phyloP scores from a whole-genome alignment of 2,888 invertebrate genomes.

The Taenaris catops region DNA sequence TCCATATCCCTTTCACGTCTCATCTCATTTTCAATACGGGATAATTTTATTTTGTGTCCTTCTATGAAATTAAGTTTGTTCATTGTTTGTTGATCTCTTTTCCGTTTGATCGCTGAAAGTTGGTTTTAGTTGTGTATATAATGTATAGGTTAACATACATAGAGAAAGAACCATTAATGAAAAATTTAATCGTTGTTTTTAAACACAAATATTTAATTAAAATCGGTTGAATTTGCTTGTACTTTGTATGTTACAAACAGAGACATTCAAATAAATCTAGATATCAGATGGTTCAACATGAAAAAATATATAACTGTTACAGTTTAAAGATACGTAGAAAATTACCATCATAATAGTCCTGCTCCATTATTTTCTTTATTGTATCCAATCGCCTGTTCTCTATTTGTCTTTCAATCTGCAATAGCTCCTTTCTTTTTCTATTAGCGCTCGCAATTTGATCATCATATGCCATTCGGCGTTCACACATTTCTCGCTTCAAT shows the following conservation, averaged over 20 bases:
- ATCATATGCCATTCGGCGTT: conserved; percentile 53
- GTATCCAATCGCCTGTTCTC: conserved; percentile 53
- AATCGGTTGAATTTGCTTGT: too few relatives aligned
- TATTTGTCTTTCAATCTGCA: conserved; percentile 51
- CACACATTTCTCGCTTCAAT: conserved; percentile 49
- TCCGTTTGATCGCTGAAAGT: conserved; percentile 51
- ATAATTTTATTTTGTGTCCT: conserved; percentile 48
- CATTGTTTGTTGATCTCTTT: conserved; percentile 51
- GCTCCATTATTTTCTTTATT: conserved; percentile 59
- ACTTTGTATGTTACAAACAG: too few relatives aligned
- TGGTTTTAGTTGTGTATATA: too few relatives aligned
- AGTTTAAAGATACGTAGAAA: too few relatives aligned
- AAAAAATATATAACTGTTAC: too few relatives aligned
- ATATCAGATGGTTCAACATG: too few relatives aligned
- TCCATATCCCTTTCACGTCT: conserved; percentile 48
- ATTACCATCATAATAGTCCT: conserved; percentile 60
- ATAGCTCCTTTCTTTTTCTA: conserved; percentile 43
- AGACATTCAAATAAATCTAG: too few relatives aligned
- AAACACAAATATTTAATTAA: too few relatives aligned
- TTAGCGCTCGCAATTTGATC: conserved; percentile 61
- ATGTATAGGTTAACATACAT: too few relatives aligned
- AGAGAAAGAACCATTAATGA: too few relatives aligned
- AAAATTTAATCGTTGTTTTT: too few relatives aligned
- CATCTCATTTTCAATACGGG: conserved; percentile 42
- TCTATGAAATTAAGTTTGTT: conserved; percentile 59